These are phyloP conservation scores for Oreochromis niloticus DNA, from an alignment of 2,113 vertebrate species.

Conservation along the genomic window DNA sequence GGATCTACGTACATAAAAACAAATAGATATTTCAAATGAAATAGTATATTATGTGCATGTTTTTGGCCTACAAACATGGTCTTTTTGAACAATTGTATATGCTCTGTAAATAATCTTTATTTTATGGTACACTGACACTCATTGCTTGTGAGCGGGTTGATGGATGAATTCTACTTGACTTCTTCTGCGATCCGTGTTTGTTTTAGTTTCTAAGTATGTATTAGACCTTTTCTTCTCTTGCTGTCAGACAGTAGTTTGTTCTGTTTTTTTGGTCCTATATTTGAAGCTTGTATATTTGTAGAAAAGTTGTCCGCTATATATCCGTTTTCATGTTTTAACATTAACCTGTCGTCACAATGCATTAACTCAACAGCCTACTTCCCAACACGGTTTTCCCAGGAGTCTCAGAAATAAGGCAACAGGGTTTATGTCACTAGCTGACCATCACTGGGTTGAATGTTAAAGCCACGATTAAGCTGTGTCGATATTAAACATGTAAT, in stretches of 20 bases:
- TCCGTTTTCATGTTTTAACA: conserved; percentile 28
- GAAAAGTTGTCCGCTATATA: conserved; percentile 40
- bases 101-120: conserved; percentile 76
- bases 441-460: not conserved
- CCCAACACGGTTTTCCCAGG: not conserved
- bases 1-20: conserved; percentile 62
- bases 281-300: conserved; percentile 69
- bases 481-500: not conserved
- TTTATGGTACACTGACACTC: conserved; percentile 61
- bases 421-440: not conserved
- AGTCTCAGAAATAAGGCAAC: not conserved
- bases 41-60: conserved; percentile 73
- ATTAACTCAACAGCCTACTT: not conserved
- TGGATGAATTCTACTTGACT: conserved; percentile 33
- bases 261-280: conserved; percentile 13
- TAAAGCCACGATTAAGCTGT: not conserved
- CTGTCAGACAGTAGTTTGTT: conserved; percentile 48
- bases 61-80: conserved; percentile 67
- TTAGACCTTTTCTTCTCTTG: conserved; percentile 42
- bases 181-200: conserved; percentile 47
- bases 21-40: conserved; percentile 76
- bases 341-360: not conserved
- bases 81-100: conserved; percentile 76
- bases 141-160: conserved; percentile 32
- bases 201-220: conserved; percentile 51